Percentiles rank a stretch among this genome's conserved stretches.
Conservation (phyloP, 2,888 invertebrate species). For the Pteria penguin region DNA sequence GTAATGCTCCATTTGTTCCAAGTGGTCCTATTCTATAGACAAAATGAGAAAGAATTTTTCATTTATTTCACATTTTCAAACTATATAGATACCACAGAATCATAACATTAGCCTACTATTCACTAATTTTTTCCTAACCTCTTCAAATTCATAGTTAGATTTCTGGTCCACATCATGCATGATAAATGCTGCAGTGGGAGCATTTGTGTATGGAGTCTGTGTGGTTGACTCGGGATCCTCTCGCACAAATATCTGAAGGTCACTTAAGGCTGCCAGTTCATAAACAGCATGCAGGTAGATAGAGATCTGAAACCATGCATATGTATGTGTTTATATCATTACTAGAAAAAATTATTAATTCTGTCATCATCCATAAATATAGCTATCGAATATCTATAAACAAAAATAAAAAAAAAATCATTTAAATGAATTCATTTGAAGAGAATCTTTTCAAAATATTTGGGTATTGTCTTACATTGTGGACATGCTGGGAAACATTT, state of each 20-base stretch:
- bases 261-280: conserved; percentile 49
- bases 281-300: conserved; percentile 48
- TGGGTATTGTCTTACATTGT: conserved; percentile 61
- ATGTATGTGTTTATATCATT: not conserved
- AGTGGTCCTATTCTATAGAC: no score
- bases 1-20: no score
- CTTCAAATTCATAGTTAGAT: conserved; percentile 51
- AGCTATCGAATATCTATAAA: no score
- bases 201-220: conserved; percentile 60
- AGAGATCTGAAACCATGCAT: conserved; percentile 46
- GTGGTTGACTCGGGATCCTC: conserved; percentile 57
- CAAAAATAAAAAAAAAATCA: no score
- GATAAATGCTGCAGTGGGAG: conserved; percentile 56
- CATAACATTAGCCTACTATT: no score
- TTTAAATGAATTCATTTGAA: no score
- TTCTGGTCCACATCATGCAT: conserved; percentile 42
- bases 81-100: no score
- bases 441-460: no score
- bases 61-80: no score
- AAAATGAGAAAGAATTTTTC: no score
- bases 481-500: conserved; percentile 50
- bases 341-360: not conserved
- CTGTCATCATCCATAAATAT: no score
- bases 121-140: conserved; percentile 58
- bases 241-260: conserved; percentile 60